A percentile compares a stretch with the other conserved stretches of the same genome.
Conservation (phyloP, 2,113 vertebrate genomes). For the Anas platyrhynchos region DNA sequence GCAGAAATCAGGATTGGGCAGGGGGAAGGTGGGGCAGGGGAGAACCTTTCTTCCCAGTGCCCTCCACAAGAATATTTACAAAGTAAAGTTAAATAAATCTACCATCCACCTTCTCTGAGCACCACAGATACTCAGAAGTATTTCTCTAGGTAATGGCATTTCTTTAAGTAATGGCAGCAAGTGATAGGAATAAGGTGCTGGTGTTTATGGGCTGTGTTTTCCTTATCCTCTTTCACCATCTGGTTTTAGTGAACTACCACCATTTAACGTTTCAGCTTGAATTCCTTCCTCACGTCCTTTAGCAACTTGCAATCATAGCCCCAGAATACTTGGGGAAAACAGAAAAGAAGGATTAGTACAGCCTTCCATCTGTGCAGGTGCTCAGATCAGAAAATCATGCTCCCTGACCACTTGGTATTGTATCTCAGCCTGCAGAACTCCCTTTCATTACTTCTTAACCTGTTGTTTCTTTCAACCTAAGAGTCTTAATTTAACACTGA, state of each 20-base stretch:
- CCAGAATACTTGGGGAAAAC: not conserved
- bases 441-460: not conserved
- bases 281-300: not conserved
- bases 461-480: not conserved
- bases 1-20: not conserved
- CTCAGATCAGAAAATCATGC: not conserved
- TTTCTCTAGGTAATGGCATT: not conserved
- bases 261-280: not conserved
- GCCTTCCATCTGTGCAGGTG: not conserved
- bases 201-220: not conserved
- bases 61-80: not conserved
- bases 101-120: not conserved
- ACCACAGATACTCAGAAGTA: not conserved
- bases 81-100: not conserved
- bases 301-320: not conserved
- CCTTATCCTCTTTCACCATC: rapidly evolving
- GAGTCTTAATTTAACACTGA: not conserved
- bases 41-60: rapidly evolving
- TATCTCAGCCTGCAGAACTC: not conserved
- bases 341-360: not conserved
- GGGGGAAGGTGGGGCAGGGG: not conserved
- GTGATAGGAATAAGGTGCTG: not conserved
- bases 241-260: not conserved
- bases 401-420: rapidly evolving
- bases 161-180: not conserved